Conservation (phyloP, 2,797 vertebrate species). For the Diplodus sargus region DNA sequence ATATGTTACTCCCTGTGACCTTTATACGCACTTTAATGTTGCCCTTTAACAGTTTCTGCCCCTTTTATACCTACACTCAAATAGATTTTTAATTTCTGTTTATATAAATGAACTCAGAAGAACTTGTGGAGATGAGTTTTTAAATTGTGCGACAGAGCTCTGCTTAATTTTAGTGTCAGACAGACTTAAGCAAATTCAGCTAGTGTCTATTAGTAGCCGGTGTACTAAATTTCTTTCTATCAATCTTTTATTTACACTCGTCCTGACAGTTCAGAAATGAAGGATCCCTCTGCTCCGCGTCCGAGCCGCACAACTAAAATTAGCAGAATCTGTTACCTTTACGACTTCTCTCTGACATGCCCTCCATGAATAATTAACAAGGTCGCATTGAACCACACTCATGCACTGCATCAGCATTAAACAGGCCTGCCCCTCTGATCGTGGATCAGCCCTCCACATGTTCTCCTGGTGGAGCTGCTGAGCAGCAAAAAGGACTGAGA, state of each 20-base stretch:
- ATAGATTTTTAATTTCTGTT: no score
- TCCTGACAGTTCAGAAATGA: conserved; percentile 18
- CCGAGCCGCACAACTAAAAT: conserved; percentile 58
- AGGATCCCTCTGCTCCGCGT: conserved; percentile 19
- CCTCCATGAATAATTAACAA: conserved; percentile 82
- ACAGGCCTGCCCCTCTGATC: conserved; percentile 33
- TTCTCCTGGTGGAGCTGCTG: conserved; percentile 9
- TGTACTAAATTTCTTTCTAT: not conserved
- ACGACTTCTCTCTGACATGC: conserved; percentile 62
- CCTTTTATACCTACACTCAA: no score
- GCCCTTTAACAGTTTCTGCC: no score
- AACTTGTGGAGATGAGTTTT: no score
- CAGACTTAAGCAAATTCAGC: not conserved
- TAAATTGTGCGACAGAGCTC: no score
- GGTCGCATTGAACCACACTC: conserved; percentile 61
- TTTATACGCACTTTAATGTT: no score
- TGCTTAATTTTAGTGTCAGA: not conserved
- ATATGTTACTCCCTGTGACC: no score
- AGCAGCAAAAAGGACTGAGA: conserved; percentile 15
- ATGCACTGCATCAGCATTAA: conserved; percentile 55
- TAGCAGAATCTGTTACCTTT: conserved; percentile 68
- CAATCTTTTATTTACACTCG: conserved; percentile 6
- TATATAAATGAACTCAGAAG: no score
- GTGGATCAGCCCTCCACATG: conserved; percentile 38
- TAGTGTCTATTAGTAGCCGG: not conserved